Conservation (phyloP, 2,113 vertebrate genomes). For the Siniperca knerii region DNA sequence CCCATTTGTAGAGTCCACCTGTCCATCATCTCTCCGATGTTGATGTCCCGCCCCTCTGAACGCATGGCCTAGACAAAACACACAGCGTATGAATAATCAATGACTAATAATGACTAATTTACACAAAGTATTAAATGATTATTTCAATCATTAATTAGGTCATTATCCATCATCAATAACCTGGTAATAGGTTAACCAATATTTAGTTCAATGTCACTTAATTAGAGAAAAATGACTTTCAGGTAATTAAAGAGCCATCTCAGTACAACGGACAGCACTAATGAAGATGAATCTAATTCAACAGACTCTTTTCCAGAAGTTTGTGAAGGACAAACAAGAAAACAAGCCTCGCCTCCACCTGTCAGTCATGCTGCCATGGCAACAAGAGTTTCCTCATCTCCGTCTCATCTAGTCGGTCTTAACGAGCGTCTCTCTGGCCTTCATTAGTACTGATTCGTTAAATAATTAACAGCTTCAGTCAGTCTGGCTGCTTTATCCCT, state of each 20-base stretch:
- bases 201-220: neutral
- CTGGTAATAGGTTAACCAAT: neutral
- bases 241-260: conserved; percentile 17
- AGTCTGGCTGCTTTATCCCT: neutral
- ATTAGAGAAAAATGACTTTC: neutral
- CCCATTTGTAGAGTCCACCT: conserved; percentile 99
- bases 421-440: conserved; percentile 34
- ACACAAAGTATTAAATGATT: neutral
- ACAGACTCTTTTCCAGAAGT: neutral
- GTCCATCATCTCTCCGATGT: conserved; percentile 97
- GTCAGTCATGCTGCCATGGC: conserved; percentile 33
- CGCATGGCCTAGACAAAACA: conserved; percentile 88
- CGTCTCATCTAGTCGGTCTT: neutral
- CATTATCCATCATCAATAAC: neutral
- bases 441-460: conserved; percentile 34
- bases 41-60: conserved; percentile 92
- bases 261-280: neutral
- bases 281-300: conserved; percentile 27
- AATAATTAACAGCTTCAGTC: conserved; percentile 37
- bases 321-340: conserved; percentile 30
- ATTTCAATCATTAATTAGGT: neutral
- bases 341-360: conserved; percentile 6
- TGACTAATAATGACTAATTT: neutral
- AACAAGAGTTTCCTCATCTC: conserved; percentile 16
- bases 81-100: neutral